A percentile compares a stretch with the other conserved stretches of the same genome.
phyloP scores from a whole-genome alignment of 2,888 invertebrate genomes.

The Boloria selene region DNA sequence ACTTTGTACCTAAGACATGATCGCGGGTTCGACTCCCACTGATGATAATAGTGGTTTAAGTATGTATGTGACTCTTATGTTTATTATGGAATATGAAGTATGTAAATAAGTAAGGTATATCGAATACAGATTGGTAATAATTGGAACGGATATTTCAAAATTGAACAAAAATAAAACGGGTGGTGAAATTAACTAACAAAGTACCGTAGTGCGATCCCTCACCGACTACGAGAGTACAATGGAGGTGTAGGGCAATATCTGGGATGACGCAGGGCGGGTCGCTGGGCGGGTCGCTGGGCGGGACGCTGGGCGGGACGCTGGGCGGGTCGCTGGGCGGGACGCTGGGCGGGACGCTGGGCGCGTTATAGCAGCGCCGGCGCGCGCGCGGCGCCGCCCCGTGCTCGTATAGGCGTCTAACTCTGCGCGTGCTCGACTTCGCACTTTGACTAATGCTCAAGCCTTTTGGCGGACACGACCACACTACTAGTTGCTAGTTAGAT shows the following conservation, averaged over 20 bases:
- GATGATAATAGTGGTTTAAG: too few species aligned
- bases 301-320: constrained; percentile 71
- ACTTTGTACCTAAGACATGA: too few species aligned
- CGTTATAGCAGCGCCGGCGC: constrained; percentile 71
- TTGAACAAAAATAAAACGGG: constrained; percentile 20
- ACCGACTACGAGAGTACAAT: constrained; percentile 51
- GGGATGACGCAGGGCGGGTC: constrained; percentile 76
- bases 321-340: constrained; percentile 76
- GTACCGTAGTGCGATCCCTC: constrained; percentile 26
- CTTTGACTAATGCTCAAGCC: constrained; percentile 53
- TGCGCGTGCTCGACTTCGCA: constrained; percentile 39
- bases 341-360: constrained; percentile 72
- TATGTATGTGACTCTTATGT: too few species aligned
- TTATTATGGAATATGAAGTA: too few species aligned
- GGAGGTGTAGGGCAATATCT: constrained; percentile 74
- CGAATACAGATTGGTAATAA: neutral
- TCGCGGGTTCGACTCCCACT: too few species aligned
- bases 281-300: too few species aligned
- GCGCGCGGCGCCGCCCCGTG: constrained; percentile 64
- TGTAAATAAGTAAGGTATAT: too few species aligned
- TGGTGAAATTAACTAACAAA: constrained; percentile 34
- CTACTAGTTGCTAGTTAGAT: constrained; percentile 35
- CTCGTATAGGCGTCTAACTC: constrained; percentile 57
- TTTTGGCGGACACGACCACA: constrained; percentile 42
- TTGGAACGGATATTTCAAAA: neutral